phyloP scores from a whole-genome alignment of 2,113 vertebrate genomes.

The Tachuris rubrigastra region DNA sequence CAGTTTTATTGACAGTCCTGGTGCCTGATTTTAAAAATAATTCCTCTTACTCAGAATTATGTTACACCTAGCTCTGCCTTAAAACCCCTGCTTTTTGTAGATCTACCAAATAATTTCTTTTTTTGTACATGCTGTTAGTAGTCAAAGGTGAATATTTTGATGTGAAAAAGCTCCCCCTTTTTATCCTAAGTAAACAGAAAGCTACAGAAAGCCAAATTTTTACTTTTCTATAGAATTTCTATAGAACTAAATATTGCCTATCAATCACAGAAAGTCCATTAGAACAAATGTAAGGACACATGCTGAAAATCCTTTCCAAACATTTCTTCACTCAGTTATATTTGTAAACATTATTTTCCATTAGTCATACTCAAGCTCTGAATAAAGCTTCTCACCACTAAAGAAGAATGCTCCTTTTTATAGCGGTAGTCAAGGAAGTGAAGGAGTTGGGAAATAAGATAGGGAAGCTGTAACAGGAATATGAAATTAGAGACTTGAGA shows the following conservation, averaged over 20 bases:
- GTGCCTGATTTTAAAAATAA: background rate
- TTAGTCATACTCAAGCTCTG: background rate
- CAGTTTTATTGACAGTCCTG: background rate
- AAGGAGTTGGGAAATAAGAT: background rate
- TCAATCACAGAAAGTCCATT: background rate
- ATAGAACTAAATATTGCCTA: background rate
- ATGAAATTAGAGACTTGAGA: background rate
- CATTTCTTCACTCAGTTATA: background rate
- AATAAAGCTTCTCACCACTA: background rate
- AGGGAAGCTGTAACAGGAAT: background rate
- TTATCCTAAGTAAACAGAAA: background rate
- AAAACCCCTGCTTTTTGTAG: fast-evolving
- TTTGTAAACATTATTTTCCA: background rate
- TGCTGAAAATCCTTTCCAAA: background rate
- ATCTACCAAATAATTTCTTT: background rate
- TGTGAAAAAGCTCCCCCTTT: background rate
- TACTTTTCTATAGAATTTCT: background rate
- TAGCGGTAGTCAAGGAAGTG: background rate
- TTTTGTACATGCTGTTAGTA: background rate
- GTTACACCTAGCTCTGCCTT: background rate
- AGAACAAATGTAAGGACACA: background rate
- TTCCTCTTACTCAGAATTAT: background rate
- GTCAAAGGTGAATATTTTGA: background rate
- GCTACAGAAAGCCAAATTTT: background rate
- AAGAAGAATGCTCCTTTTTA: conserved; percentile 9